Conservation (phyloP, 2,888 invertebrate species). For the Leucophenga montana region DNA sequence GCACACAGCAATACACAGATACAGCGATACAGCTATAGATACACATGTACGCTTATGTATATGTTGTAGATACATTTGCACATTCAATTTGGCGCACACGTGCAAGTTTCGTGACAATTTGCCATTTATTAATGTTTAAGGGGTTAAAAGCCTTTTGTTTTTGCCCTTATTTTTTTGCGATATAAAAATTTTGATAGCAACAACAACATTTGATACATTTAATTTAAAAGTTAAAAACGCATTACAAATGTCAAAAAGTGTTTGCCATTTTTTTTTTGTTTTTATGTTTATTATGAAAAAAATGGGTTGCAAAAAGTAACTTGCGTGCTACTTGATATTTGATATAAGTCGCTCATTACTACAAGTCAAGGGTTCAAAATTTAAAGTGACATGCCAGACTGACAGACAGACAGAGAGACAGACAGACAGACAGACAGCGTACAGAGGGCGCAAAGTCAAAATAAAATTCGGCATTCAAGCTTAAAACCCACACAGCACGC, state of each 20-base stretch:
- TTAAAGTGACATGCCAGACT: neutral
- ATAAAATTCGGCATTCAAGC: no score
- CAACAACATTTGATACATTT: constrained; percentile 5
- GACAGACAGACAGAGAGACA: neutral
- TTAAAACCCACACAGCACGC: neutral
- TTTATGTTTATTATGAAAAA: no score
- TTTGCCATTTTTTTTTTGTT: no score
- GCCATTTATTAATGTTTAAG: constrained; percentile 40
- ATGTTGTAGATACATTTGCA: neutral
- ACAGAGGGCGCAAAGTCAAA: no score
- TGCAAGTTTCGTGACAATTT: constrained; percentile 66
- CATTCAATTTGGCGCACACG: constrained; percentile 43
- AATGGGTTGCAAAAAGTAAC: no score
- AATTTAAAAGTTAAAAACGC: neutral
- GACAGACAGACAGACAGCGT: neutral
- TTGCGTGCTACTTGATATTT: no score
- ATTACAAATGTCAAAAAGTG: no score
- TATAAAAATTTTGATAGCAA: constrained; percentile 10
- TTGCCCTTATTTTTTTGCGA: constrained; percentile 30
- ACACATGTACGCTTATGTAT: neutral
- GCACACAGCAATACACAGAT: no score
- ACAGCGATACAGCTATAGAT: no score
- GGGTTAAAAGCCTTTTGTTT: constrained; percentile 35
- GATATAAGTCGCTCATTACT: no score
- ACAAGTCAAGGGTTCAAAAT: no score